Evolutionary conservation across 1,140 invertebrate genomes (phyloP).

Genomic region (Drosophila teissieri): DNA sequence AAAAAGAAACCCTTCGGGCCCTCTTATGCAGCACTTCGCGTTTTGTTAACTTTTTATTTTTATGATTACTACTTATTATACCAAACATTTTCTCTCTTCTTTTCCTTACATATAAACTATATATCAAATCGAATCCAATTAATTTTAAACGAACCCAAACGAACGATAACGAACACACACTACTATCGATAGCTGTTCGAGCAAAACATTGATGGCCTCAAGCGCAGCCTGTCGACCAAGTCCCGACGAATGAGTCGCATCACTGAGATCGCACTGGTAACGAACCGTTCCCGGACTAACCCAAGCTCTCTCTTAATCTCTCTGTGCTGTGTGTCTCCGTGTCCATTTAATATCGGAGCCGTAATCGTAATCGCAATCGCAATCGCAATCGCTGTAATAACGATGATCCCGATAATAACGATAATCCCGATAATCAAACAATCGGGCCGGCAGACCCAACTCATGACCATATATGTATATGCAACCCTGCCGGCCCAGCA

Average conservation of each 20-base stretch:
- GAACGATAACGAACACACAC: conserved; percentile 27
- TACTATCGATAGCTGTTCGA: conserved; percentile 89
- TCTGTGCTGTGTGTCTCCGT: conserved; percentile 40
- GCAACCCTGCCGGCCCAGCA: conserved; percentile 18
- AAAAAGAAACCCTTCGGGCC: background rate
- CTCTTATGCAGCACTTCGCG: conserved; percentile 7
- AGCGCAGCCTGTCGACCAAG: conserved; percentile 90
- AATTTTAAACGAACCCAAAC: conserved; percentile 38
- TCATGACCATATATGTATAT: conserved; percentile 12
- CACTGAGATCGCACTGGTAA: conserved; percentile 92
- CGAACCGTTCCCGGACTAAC: conserved; percentile 82
- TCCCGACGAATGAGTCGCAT: conserved; percentile 92
- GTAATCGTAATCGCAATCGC: conserved; percentile 30
- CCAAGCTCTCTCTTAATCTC: conserved; percentile 19
- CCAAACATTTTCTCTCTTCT: conserved; percentile 70
- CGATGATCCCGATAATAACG: conserved; percentile 25
- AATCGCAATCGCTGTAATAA: conserved; percentile 37
- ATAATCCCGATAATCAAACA: conserved; percentile 12
- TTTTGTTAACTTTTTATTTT: conserved; percentile 32
- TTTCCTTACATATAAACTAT: conserved; percentile 67
- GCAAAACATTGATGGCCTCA: conserved; percentile 93
- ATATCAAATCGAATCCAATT: conserved; percentile 42
- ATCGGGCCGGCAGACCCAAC: conserved; percentile 22
- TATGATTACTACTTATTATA: conserved; percentile 63
- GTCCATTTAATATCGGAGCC: conserved; percentile 24